phyloP scores from a whole-genome alignment of 2,113 vertebrate genomes.

The Phaetusa simplex region DNA sequence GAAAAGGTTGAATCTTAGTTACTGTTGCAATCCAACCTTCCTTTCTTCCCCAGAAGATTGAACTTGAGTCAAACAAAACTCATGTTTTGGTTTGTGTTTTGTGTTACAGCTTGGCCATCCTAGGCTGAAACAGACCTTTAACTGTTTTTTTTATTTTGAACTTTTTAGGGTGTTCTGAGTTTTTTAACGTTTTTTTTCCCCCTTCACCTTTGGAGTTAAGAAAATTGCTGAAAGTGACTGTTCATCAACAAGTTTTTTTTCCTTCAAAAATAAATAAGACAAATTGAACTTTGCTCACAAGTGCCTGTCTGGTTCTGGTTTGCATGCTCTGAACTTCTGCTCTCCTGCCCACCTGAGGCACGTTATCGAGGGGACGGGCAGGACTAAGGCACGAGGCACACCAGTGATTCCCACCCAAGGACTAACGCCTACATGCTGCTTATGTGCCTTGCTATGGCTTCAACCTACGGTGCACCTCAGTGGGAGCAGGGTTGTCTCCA shows the following conservation, averaged over 20 bases:
- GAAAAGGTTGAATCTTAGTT: not conserved
- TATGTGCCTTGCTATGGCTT: not conserved
- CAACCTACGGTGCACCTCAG: accelerated
- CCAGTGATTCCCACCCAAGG: not conserved
- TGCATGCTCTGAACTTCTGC: not conserved
- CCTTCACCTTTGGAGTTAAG: not conserved
- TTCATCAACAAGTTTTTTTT: not conserved
- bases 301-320: not conserved
- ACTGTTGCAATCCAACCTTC: not conserved
- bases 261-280: not conserved
- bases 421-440: not conserved
- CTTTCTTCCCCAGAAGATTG: not conserved
- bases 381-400: not conserved
- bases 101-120: not conserved
- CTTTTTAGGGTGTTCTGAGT: not conserved
- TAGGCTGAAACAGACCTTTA: not conserved
- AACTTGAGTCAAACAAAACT: not conserved
- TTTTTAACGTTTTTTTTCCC: not conserved
- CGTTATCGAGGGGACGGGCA: accelerated
- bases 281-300: not conserved
- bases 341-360: not conserved
- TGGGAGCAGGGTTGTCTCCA: not conserved
- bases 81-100: not conserved
- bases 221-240: not conserved
- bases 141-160: not conserved